phyloP scores from a whole-genome alignment of 2,888 invertebrate species.

The Nephrotoma guestfalica region DNA sequence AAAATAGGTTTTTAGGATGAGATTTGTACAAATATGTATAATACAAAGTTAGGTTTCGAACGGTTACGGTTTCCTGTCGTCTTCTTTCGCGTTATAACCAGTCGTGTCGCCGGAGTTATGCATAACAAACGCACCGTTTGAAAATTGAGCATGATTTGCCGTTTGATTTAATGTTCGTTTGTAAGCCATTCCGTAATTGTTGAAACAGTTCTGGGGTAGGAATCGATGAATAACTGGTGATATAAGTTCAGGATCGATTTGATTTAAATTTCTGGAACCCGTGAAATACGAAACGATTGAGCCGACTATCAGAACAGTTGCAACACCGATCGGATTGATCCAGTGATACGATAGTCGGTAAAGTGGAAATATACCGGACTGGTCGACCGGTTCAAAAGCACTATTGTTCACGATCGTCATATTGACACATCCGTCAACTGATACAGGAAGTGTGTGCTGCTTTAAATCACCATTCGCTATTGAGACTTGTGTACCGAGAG shows the following conservation, averaged over 20 bases:
- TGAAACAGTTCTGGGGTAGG: conserved; percentile 23
- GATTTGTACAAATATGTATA: neutral
- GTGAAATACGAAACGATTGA: conserved; percentile 45
- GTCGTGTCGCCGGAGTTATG: neutral
- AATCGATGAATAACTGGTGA: conserved; percentile 44
- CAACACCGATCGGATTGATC: conserved; percentile 60
- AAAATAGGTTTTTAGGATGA: neutral
- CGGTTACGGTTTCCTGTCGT: neutral
- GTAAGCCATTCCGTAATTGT: neutral
- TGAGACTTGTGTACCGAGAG: conserved; percentile 52
- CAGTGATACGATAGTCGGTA: conserved; percentile 70
- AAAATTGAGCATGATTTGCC: neutral
- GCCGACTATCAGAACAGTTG: conserved; percentile 52
- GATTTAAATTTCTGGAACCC: conserved; percentile 35
- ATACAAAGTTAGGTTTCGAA: neutral
- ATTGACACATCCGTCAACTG: conserved; percentile 30
- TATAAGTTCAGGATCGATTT: conserved; percentile 41
- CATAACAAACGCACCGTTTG: neutral
- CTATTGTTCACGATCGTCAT: neutral
- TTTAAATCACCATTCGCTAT: conserved; percentile 43
- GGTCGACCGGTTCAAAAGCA: conserved; percentile 22
- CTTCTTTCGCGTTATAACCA: neutral
- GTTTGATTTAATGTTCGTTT: neutral
- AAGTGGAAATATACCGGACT: conserved; percentile 48
- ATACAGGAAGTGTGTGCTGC: conserved; percentile 40